Evolutionary conservation across 2,113 vertebrate genomes (phyloP).

Genomic region (Tyrannus savana): DNA sequence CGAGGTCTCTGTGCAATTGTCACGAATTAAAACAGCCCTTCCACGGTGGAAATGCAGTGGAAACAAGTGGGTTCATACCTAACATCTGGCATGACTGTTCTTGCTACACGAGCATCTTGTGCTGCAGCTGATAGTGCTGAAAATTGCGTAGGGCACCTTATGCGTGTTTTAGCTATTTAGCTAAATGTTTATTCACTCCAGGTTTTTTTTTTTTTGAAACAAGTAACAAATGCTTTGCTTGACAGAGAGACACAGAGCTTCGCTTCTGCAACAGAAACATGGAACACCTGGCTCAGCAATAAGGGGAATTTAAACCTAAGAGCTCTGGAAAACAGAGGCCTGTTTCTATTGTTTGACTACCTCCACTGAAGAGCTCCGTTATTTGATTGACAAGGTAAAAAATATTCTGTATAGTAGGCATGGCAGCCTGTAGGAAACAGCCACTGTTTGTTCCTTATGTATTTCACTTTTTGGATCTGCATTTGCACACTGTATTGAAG

Average conservation of each 20-base stretch:
- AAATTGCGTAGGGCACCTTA: neutral
- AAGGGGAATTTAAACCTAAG: neutral
- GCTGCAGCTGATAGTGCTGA: conserved; percentile 14
- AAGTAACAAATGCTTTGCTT: conserved; percentile 4
- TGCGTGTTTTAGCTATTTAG: conserved; percentile 42
- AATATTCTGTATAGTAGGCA: neutral
- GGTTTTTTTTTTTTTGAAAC: neutral
- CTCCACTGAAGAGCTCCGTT: neutral
- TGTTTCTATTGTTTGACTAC: neutral
- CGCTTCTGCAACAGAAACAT: neutral
- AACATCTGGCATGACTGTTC: conserved; percentile 27
- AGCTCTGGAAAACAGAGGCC: neutral
- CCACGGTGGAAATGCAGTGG: neutral
- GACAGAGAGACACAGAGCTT: neutral
- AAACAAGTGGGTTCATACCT: neutral
- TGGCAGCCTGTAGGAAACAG: neutral
- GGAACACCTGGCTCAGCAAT: neutral
- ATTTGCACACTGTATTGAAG: neutral
- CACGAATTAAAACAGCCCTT: neutral
- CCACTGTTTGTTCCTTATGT: neutral
- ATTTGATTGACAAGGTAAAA: neutral
- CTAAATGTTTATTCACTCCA: conserved; percentile 30
- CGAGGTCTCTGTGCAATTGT: neutral
- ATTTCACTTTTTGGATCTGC: neutral
- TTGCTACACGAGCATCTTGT: neutral